Conservation (phyloP, 2,888 invertebrate species). For the Xanthorhoe spadicearia region DNA sequence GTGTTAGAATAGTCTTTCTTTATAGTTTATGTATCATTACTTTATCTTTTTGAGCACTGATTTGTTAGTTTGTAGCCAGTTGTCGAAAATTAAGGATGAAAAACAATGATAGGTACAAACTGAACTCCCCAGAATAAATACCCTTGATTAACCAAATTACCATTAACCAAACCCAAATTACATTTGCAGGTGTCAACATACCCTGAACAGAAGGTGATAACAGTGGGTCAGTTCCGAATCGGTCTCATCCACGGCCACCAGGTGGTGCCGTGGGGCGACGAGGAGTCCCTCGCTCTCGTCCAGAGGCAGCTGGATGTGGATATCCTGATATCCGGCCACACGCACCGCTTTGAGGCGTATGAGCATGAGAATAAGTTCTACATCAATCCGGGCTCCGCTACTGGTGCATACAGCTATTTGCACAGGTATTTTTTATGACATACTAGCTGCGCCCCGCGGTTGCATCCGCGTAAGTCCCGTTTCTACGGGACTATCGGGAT, state of each 20-base stretch:
- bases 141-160: too few species aligned
- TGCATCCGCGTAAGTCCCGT: too few species aligned
- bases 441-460: too few species aligned
- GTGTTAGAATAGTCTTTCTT: too few species aligned
- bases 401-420: conserved; percentile 97
- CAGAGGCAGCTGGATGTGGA: conserved; percentile 99
- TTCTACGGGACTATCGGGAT: too few species aligned
- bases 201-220: conserved; percentile 99
- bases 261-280: conserved; percentile 98
- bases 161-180: background rate
- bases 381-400: conserved; percentile 99
- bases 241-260: conserved; percentile 99
- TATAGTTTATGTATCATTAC: too few species aligned
- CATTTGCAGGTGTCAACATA: conserved; percentile 91
- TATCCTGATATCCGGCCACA: conserved; percentile 99
- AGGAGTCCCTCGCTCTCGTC: conserved; percentile 95
- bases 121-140: too few species aligned
- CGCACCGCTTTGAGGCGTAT: conserved; percentile 98
- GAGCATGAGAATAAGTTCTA: conserved; percentile 99
- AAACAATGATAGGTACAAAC: too few species aligned
- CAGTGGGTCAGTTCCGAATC: conserved; percentile 99
- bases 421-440: too few species aligned
- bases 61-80: too few species aligned
- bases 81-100: too few species aligned
- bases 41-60: too few species aligned